Evolutionary conservation across 2,888 invertebrate species (phyloP).

Genomic region (Tetrapedia diversipes): DNA sequence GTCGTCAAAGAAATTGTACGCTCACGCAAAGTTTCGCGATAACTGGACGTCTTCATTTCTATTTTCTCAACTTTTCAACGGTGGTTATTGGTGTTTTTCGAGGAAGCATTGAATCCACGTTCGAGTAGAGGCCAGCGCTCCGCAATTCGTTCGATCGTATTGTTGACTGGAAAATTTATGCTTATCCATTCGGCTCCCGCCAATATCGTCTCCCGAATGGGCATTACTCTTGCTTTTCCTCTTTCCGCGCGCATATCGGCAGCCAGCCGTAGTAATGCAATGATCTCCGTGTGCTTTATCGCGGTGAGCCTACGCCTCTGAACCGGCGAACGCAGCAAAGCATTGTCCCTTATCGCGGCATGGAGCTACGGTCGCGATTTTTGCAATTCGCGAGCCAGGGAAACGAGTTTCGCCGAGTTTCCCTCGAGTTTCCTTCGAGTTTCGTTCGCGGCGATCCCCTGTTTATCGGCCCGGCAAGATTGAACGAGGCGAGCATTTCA

Average conservation of each 20-base stretch:
- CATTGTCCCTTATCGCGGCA: slow-evolving; percentile 52
- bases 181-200: slow-evolving; percentile 71
- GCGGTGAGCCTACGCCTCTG: slow-evolving; percentile 16
- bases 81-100: slow-evolving; percentile 14
- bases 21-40: neutral
- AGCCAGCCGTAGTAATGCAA: slow-evolving; percentile 32
- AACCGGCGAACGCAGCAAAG: slow-evolving; percentile 5
- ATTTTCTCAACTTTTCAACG: neutral
- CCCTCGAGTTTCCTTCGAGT: slow-evolving; percentile 3
- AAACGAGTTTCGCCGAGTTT: slow-evolving; percentile 14
- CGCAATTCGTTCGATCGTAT: slow-evolving; percentile 69
- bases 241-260: slow-evolving; percentile 1
- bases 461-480: slow-evolving; percentile 44
- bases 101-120: slow-evolving; percentile 26
- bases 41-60: neutral
- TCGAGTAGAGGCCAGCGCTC: slow-evolving; percentile 64
- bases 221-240: slow-evolving; percentile 64
- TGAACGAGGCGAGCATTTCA: slow-evolving; percentile 26
- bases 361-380: slow-evolving; percentile 35
- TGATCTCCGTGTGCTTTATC: slow-evolving; percentile 29
- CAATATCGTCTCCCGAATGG: slow-evolving; percentile 72
- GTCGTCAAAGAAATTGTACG: neutral
- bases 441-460: slow-evolving; percentile 12
- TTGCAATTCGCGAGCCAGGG: slow-evolving; percentile 47
- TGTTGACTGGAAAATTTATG: slow-evolving; percentile 76